Evolutionary conservation across 2,797 vertebrate species (phyloP), one percentile per base, ranked within the genome.

Genomic region (Sebastes trivittatus): DNA sequence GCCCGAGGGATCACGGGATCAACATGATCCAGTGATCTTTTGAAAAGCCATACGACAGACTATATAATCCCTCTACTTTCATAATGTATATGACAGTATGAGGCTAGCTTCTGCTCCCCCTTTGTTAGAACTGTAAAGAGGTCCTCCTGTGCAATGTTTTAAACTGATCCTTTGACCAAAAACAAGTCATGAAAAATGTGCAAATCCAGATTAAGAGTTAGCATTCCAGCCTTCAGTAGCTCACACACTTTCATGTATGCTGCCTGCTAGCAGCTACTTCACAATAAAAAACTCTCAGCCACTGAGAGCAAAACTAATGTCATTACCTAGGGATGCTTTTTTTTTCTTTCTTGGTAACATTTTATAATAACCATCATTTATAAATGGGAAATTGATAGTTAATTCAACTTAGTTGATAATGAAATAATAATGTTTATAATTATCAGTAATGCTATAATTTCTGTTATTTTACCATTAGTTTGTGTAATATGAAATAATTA

Each of bases 201-300:
- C 27, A 75, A 86, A 87, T 77, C 79, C 85, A 79, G 81, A 83
- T 78, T 84, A 60, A 52, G 32, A 60, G 11, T 59, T 58, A 63
- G 71, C 38, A 63, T 78, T 86, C 65, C 63, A 65, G 11, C 60
- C 10, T 22, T 72, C 34, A 76, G 61, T 18, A 4, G 65, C 60
- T 83, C 36, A 72, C 25, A 64, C 11, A 23, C 10, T 59, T 63
- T 78, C 8, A 52, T 62, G 9, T 25, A 16, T 23, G 9, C 42
- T 60, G n/a, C 22, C 30, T 4, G 34, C 11, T 46, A 58, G n/a
- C 34, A 59, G 52, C 3, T 46, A 23, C 20, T 73, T 72, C 67
- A 67, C 25, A 65, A 4, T 72, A 8, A 72, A 82, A 71, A 4
- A 6, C 29, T 69, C 32, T 49, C 10, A 32, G 54, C 11, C 3